Percentiles rank a stretch among this genome's conserved stretches.
Conservation (phyloP, 2,797 vertebrate species). For the Schizothorax lantsangensis region DNA sequence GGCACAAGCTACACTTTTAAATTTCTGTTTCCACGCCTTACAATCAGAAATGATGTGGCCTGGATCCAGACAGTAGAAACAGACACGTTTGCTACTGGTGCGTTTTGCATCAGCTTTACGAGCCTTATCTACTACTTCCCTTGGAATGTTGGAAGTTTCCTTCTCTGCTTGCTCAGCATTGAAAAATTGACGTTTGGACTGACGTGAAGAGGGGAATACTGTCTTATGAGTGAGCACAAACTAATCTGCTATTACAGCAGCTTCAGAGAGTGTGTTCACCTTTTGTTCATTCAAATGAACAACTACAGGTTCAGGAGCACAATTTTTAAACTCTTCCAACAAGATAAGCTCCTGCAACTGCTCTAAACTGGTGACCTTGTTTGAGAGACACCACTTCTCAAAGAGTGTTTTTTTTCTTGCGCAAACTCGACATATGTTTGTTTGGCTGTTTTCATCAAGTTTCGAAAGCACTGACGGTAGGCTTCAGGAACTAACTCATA, state of each 20-base stretch:
- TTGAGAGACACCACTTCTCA: neutral
- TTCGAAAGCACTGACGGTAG: neutral
- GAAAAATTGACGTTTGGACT: neutral
- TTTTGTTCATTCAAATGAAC: neutral
- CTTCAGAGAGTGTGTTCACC: neutral
- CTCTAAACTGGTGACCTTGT: neutral
- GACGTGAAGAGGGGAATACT: neutral
- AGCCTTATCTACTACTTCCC: neutral
- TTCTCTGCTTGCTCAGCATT: neutral
- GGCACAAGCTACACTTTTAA: neutral
- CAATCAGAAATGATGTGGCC: too few species aligned
- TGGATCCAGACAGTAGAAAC: neutral
- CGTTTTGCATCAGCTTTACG: neutral
- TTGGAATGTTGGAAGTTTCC: neutral
- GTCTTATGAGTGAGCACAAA: neutral
- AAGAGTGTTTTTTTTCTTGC: neutral
- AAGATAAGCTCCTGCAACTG: neutral
- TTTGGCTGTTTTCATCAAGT: neutral
- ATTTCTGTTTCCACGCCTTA: neutral
- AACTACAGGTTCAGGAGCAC: neutral
- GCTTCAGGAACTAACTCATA: neutral
- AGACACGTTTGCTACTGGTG: neutral
- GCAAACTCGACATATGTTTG: neutral
- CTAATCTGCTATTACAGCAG: neutral
- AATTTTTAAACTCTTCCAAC: neutral